phyloP scores from a whole-genome alignment of 2,113 vertebrate species.

The Amphiprion percula region DNA sequence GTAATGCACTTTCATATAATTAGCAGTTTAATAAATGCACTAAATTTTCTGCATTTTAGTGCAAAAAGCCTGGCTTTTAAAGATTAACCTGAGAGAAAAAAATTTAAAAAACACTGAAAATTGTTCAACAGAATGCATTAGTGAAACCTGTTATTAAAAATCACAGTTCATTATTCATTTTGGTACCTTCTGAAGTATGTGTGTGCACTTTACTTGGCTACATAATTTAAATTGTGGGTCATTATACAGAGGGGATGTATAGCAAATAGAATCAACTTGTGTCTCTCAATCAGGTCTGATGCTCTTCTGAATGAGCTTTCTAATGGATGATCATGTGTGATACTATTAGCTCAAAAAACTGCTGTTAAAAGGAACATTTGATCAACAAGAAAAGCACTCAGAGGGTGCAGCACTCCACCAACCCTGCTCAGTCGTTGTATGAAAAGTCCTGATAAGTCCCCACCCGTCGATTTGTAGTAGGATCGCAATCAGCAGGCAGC shows the following conservation, averaged over 20 bases:
- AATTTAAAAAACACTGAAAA: conserved; percentile 27
- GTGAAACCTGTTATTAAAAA: conserved; percentile 33
- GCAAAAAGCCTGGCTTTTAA: conserved; percentile 40
- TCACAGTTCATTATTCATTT: conserved; percentile 52
- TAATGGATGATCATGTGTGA: background rate
- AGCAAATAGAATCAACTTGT: background rate
- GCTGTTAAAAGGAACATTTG: background rate
- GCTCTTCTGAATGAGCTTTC: background rate
- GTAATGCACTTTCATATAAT: conserved; percentile 40
- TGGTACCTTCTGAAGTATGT: conserved; percentile 50
- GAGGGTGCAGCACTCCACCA: no score
- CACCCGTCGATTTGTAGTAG: no score
- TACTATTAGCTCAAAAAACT: background rate
- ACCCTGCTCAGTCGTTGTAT: no score
- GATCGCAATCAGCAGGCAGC: no score
- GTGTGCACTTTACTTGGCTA: conserved; percentile 12
- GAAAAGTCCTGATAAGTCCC: no score
- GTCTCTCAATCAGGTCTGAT: background rate
- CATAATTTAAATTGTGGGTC: conserved; percentile 43
- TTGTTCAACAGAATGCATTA: conserved; percentile 61
- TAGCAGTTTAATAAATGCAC: conserved; percentile 45
- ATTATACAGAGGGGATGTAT: conserved; percentile 22
- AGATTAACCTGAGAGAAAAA: conserved; percentile 1
- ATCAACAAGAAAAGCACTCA: background rate
- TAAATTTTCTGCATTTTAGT: conserved; percentile 32